phyloP scores from a whole-genome alignment of 1,140 invertebrate species.

The Dendrolimus punctatus region DNA sequence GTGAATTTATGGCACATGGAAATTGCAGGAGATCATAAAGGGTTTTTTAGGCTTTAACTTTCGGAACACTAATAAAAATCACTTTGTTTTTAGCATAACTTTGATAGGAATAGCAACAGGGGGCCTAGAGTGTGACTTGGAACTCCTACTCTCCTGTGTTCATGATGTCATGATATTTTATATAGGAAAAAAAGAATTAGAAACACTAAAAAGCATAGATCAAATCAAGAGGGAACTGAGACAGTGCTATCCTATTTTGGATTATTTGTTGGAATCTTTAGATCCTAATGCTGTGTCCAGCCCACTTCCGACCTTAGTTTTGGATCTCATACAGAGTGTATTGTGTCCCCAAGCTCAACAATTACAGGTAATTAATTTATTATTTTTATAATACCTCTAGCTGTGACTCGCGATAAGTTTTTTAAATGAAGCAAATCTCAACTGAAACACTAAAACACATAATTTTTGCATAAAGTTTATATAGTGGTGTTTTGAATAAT shows the following conservation, averaged over 20 bases:
- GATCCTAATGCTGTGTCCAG: conserved; percentile 76
- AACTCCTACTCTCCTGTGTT: conserved; percentile 78
- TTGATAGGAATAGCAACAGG: conserved; percentile 79
- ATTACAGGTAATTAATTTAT: conserved; percentile 75
- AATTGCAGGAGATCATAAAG: no score
- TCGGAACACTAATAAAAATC: no score
- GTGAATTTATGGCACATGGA: no score
- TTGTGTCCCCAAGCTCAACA: conserved; percentile 80
- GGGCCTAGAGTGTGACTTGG: conserved; percentile 74
- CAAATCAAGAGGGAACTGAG: conserved; percentile 85
- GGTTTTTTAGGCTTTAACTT: no score
- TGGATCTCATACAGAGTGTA: conserved; percentile 77
- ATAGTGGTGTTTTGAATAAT: no score
- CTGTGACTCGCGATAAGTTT: no score
- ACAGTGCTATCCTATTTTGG: conserved; percentile 81
- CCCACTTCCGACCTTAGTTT: conserved; percentile 73
- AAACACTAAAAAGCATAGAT: conserved; percentile 82
- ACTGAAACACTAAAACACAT: no score
- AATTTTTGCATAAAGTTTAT: no score
- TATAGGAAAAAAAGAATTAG: conserved; percentile 84
- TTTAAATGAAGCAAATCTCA: no score
- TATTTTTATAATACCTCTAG: background rate
- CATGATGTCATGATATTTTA: conserved; percentile 84
- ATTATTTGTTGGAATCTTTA: conserved; percentile 81
- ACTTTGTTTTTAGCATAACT: conserved; percentile 69